Evolutionary conservation across 2,113 vertebrate species (phyloP), one percentile per base, ranked within the genome.

Genomic region (Acrocephalus kingi): DNA sequence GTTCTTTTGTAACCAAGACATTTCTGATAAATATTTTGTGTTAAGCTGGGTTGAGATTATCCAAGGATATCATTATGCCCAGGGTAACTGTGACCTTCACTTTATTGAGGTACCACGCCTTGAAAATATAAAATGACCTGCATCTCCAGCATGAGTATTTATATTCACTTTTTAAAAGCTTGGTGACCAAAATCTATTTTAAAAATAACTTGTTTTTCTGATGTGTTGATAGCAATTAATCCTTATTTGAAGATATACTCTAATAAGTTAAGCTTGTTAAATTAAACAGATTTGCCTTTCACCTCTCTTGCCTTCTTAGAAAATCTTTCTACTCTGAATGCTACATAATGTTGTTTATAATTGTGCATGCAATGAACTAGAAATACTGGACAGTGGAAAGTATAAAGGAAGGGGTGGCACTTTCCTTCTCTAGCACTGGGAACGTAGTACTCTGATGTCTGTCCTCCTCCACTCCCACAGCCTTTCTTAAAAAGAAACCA

Each of bases 161-260:
- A 58, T 77, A 43, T 27, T 69, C 21, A 10, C 12, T 73, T 94
- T 82, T 91, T 58, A 80, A 86, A 56, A 89, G 33, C 30, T 48
- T 86, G 55, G 55, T 77, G 46, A 24, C 67, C 49, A 43, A 84
- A 90, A 81, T 69, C 23, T 74, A 2, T 71, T 84, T 88, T 85
- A 66, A 80, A 87, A 93, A 80, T 77, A 69, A 22, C 72, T 95
- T 84, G 59, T 20, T 90, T 90, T 84, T 77, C 51, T 90, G 54
- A 73, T 8, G 4, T 33, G 39, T 46, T 69, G 35, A 24, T 90
- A 80, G 63, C 72, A 86, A 58, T 83, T 96, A 90, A 77, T 93
- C 59, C 39, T 46, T 62, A 74, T 39, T 86, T 39, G 71, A 77
- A 71, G 41, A 63, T 61, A 22, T 79, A 48, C 37, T 84, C 9